These are phyloP conservation scores for Cephus nigrinus DNA, from an alignment of 2,888 invertebrate genomes.

Conservation along the genomic window DNA sequence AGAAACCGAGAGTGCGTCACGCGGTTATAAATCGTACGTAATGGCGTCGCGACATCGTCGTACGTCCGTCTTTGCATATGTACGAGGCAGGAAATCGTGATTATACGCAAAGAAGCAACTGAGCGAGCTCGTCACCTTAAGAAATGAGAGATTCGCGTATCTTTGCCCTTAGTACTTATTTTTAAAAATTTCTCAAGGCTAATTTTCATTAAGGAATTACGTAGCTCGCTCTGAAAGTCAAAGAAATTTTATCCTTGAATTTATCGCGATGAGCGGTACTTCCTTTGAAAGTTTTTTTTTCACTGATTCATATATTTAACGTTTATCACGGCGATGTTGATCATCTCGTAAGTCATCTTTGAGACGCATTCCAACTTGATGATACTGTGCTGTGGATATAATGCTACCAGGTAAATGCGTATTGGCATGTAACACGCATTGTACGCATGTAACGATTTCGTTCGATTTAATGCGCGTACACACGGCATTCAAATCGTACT, in stretches of 20 bases:
- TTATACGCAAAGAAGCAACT: not conserved
- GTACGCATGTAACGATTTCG: not conserved
- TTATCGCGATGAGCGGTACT: not conserved
- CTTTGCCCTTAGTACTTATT: not conserved
- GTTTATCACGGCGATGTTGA: not conserved
- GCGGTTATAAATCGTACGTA: not conserved
- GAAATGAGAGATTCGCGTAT: not conserved
- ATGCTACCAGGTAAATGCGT: not conserved
- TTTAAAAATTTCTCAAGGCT: not conserved
- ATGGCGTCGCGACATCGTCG: not conserved
- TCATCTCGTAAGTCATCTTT: not conserved
- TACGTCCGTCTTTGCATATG: not conserved
- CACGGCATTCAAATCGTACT: not conserved
- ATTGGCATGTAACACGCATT: not conserved
- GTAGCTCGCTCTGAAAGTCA: not conserved
- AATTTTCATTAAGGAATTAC: not conserved
- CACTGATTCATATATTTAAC: not conserved
- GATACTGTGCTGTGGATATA: not conserved
- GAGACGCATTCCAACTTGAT: not conserved
- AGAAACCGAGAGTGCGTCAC: not conserved
- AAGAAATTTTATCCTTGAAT: not conserved
- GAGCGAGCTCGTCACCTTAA: not conserved
- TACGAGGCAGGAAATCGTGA: not conserved
- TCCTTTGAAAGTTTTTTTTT: not conserved
- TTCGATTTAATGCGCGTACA: not conserved